These are phyloP conservation scores for Penaeus indicus DNA, from an alignment of 1,140 invertebrate genomes.

Conservation along the genomic window DNA sequence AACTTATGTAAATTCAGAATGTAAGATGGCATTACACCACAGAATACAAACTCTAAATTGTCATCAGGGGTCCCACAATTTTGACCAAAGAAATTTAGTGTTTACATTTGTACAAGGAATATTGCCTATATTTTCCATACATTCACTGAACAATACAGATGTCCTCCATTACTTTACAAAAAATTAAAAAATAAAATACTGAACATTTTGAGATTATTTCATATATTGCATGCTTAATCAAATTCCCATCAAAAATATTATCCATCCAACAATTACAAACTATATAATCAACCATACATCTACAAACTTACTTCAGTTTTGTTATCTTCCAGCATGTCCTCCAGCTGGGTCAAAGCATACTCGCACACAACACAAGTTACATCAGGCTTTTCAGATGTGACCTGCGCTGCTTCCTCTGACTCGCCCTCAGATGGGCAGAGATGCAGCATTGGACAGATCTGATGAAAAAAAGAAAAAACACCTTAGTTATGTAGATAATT, in stretches of 20 bases:
- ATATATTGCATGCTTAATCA: too few relatives aligned
- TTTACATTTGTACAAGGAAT: too few relatives aligned
- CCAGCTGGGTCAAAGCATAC: conserved; percentile 78
- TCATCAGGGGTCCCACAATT: too few relatives aligned
- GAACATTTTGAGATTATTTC: too few relatives aligned
- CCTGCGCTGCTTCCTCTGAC: conserved; percentile 67
- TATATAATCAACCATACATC: neutral
- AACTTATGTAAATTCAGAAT: too few relatives aligned
- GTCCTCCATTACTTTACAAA: too few relatives aligned
- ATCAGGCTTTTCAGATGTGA: conserved; percentile 69
- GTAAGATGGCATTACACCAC: too few relatives aligned
- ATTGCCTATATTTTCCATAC: too few relatives aligned
- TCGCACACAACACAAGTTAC: conserved; percentile 82
- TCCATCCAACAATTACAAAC: conserved; percentile 53
- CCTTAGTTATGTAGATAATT: neutral
- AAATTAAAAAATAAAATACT: too few relatives aligned
- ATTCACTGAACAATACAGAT: too few relatives aligned
- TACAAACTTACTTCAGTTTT: conserved; percentile 73
- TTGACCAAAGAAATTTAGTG: too few relatives aligned
- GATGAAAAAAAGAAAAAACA: neutral
- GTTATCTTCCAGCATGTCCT: conserved; percentile 79
- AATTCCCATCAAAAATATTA: neutral
- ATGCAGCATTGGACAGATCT: conserved; percentile 76
- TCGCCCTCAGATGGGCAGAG: conserved; percentile 74
- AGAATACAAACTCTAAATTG: too few relatives aligned